Percentiles rank a stretch among this genome's conserved stretches.
Evolutionary conservation across 2,797 vertebrate species (phyloP).

Genomic region (Myiotriccus ornatus): DNA sequence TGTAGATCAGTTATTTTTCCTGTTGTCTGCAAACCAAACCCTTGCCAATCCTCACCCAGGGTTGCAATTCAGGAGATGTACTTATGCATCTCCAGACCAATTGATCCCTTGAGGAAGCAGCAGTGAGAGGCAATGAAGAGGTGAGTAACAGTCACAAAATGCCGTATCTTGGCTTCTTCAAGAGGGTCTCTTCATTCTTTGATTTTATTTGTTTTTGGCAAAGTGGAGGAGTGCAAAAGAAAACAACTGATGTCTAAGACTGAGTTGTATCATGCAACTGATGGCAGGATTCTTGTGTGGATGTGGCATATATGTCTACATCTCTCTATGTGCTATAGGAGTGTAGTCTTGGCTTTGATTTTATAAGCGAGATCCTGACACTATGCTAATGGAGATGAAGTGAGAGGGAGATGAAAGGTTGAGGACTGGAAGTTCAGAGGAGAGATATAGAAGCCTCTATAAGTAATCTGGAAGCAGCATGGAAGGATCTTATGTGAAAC

Average conservation of each 20-base stretch:
- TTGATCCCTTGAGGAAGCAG: neutral
- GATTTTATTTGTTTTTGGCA: constrained; percentile 15
- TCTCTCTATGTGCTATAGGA: neutral
- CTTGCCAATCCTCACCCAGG: neutral
- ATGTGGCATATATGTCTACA: neutral
- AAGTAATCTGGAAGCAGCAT: neutral
- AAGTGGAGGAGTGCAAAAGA: neutral
- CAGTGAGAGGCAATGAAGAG: neutral
- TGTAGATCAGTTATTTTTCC: neutral
- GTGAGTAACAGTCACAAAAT: neutral
- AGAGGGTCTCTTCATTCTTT: neutral
- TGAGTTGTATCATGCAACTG: neutral
- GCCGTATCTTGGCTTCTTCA: neutral
- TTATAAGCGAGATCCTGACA: neutral
- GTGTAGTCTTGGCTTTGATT: neutral
- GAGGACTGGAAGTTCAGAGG: neutral
- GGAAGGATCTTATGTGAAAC: neutral
- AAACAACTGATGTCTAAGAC: constrained; percentile 18
- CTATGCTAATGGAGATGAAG: neutral
- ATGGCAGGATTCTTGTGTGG: neutral
- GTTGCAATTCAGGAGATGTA: neutral
- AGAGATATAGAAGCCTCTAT: neutral
- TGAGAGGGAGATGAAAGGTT: neutral
- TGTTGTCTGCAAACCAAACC: neutral
- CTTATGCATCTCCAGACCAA: neutral